phyloP scores from a whole-genome alignment of 2,113 vertebrate species.

The Pterocles burchelli region DNA sequence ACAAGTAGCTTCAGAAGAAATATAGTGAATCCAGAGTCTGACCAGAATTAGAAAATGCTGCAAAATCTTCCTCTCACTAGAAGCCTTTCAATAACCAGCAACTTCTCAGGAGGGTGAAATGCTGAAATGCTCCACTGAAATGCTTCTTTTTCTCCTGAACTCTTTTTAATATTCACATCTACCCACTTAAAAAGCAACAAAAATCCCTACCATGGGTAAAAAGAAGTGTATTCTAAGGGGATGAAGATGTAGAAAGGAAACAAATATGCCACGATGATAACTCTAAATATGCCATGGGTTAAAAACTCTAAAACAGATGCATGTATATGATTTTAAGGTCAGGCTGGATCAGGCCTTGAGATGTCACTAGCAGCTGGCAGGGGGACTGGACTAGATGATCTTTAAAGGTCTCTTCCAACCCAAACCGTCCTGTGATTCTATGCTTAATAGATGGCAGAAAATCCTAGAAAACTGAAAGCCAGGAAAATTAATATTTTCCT shows the following conservation, averaged over 20 bases:
- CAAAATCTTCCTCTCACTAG: constrained; percentile 10
- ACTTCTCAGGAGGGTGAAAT: background rate
- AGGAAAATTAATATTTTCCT: background rate
- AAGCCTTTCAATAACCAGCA: background rate
- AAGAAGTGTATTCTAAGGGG: background rate
- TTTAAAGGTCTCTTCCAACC: background rate
- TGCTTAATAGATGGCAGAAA: background rate
- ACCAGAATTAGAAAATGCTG: constrained; percentile 10
- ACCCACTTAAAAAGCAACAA: background rate
- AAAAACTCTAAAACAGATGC: background rate
- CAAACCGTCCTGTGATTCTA: background rate
- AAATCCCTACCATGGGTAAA: background rate
- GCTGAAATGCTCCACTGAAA: background rate
- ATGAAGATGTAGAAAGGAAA: background rate
- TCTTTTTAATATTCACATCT: background rate
- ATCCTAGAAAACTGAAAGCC: background rate
- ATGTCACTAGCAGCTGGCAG: background rate
- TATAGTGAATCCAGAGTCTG: background rate
- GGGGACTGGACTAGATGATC: background rate
- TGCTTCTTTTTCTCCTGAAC: background rate
- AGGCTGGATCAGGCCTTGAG: background rate
- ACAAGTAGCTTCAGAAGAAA: background rate
- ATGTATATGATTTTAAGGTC: background rate
- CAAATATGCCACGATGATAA: background rate
- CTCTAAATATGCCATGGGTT: background rate